Evolutionary conservation across 2,113 vertebrate species (phyloP), one percentile per base, ranked within the genome.

Genomic region (Leptobrachium leishanense): DNA sequence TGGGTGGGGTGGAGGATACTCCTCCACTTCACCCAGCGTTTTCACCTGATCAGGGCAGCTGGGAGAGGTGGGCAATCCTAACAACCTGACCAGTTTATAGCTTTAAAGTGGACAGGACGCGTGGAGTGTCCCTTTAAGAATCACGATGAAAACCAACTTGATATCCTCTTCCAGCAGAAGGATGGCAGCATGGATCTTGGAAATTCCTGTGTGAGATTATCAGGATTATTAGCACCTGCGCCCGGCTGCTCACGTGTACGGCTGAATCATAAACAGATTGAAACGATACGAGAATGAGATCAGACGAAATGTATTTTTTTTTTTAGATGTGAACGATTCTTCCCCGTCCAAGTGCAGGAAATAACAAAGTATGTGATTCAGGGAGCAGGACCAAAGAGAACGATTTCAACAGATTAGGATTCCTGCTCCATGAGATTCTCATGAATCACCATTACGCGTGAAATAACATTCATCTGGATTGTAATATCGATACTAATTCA

Each of bases 281-380:
- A 80, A 74, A 59, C 62, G 44, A 66, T 80, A 74, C 64, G 68
- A 43, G 71, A 50, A 80, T 80, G 78, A 80, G 78, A 80, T 80
- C 78, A 80, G 78, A 80, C 78, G 68, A 80, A 80, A 74, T 8
- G 11, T 74, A 11, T 31, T 74, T 59, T 80, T 59, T 80, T 80
- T 71, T 71, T 74, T 80, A 80, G 71, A 80, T 68, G 71, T 74
- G 72, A 54, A 67, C 55, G 72, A 67, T 57, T 80, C 71, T 74
- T 80, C 71, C 63, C 41, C 31, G 40, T 40, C 57, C 77, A 80
- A 71, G 44, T 64, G n/a, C 77, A 68, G 77, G 77, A 80, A 80
- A 59, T 67, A 71, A 62, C 31, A 43, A 79, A 80, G n/a, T 68
- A 68, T 74, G 53, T 62, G 72, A 74, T 72, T 80, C 63, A 70